A percentile compares a stretch with the other conserved stretches of the same genome.
Conservation (phyloP, 2,888 invertebrate genomes). For the Xestia c-nigrum region DNA sequence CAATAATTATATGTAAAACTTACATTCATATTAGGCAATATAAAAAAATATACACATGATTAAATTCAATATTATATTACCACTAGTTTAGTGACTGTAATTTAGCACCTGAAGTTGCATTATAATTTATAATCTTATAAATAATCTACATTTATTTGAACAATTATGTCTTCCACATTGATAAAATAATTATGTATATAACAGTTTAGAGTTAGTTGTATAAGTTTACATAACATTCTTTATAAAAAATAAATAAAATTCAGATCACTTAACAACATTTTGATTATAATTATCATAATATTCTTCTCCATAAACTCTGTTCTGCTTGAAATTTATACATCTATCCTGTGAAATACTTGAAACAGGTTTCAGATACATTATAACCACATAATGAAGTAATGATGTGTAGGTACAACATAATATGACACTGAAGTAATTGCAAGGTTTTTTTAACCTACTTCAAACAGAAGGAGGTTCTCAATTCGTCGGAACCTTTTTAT, state of each 20-base stretch:
- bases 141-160: conserved; percentile 13
- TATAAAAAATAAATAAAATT: conserved; percentile 38
- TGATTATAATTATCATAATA: conserved; percentile 26
- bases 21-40: not conserved
- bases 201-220: conserved; percentile 1
- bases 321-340: not conserved
- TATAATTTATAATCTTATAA: conserved; percentile 7
- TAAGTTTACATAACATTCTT: conserved; percentile 18
- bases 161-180: conserved; percentile 4
- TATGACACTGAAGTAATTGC: not conserved
- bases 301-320: not conserved
- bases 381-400: not conserved
- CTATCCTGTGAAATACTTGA: not conserved
- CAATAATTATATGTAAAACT: conserved; percentile 6
- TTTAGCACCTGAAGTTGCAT: conserved; percentile 54
- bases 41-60: conserved; percentile 5
- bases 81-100: conserved; percentile 39
- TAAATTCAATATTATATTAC: conserved; percentile 2
- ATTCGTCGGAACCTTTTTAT: too few species aligned
- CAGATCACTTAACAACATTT: conserved; percentile 32
- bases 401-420: not conserved
- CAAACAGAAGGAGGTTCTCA: too few species aligned
- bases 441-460: too few species aligned
- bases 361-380: not conserved
- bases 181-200: conserved; percentile 18